Conservation (phyloP, 2,888 invertebrate genomes). For the Cacoxenus indagator region DNA sequence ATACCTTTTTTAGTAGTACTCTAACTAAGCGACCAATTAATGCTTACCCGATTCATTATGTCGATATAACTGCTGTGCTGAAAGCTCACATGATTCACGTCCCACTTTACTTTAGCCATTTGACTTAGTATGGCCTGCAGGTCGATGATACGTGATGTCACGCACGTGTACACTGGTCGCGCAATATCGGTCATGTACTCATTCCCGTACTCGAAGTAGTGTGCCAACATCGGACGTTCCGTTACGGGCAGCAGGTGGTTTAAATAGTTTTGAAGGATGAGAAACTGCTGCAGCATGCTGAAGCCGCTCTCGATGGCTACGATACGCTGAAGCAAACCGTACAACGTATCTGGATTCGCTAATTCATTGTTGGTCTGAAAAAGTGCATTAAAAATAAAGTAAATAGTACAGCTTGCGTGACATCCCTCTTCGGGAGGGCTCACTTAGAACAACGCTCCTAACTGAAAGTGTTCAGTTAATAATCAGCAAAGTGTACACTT, state of each 20-base stretch:
- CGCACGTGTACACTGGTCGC: slow-evolving; percentile 88
- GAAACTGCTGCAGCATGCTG: slow-evolving; percentile 90
- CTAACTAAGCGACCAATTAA: neutral
- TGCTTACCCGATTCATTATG: slow-evolving; percentile 76
- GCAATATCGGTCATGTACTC: slow-evolving; percentile 76
- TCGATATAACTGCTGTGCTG: slow-evolving; percentile 94
- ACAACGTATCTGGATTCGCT: slow-evolving; percentile 79
- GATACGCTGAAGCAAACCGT: slow-evolving; percentile 87
- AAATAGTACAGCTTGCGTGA: neutral
- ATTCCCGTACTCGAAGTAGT: slow-evolving; percentile 73
- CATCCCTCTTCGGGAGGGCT: neutral
- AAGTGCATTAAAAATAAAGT: neutral
- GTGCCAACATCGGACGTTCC: slow-evolving; percentile 77
- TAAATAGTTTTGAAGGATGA: slow-evolving; percentile 85
- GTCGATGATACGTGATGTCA: slow-evolving; percentile 85
- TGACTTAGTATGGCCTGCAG: slow-evolving; percentile 80
- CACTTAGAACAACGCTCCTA: too few relatives aligned
- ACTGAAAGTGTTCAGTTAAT: neutral
- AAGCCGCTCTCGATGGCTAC: slow-evolving; percentile 94
- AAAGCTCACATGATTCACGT: slow-evolving; percentile 93
- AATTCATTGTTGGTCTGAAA: slow-evolving; percentile 76
- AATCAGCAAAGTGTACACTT: slow-evolving; percentile 34
- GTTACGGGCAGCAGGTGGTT: slow-evolving; percentile 85
- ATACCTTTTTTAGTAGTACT: neutral
- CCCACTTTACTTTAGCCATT: slow-evolving; percentile 97